These are phyloP conservation scores for Helicolenus hilgendorfi DNA, from an alignment of 2,797 vertebrate genomes.

Conservation along the genomic window DNA sequence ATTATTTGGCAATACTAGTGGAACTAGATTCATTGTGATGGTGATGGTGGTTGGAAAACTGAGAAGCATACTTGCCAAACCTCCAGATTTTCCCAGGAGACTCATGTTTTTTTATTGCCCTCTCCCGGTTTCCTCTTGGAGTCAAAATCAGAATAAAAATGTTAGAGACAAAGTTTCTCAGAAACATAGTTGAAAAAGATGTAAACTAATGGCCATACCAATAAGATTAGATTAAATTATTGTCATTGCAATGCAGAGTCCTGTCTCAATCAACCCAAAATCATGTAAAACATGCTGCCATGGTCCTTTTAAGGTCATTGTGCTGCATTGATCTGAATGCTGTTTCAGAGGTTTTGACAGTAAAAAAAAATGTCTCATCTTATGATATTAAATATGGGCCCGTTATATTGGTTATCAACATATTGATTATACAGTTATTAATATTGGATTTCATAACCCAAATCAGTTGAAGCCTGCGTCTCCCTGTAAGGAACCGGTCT, in stretches of 20 bases:
- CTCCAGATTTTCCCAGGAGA: too few species aligned
- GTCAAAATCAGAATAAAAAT: too few species aligned
- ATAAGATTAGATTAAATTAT: background rate
- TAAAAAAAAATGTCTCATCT: background rate
- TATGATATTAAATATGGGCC: background rate
- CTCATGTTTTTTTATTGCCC: too few species aligned
- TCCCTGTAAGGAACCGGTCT: background rate
- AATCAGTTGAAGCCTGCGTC: background rate
- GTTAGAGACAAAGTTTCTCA: background rate
- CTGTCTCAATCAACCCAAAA: background rate
- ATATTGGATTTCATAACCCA: background rate
- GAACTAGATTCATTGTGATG: too few species aligned
- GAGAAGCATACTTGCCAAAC: too few species aligned
- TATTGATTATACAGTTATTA: background rate
- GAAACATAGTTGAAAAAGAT: background rate
- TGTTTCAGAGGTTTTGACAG: background rate
- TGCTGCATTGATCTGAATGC: background rate
- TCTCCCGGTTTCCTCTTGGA: too few species aligned
- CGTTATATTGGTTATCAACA: background rate
- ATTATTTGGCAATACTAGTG: too few species aligned
- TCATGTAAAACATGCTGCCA: background rate
- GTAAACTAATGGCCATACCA: background rate
- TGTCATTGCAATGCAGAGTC: background rate
- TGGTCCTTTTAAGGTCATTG: background rate
- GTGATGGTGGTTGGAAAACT: too few species aligned